These are phyloP conservation scores for Cataglyphis albicans DNA, from an alignment of 2,888 invertebrate genomes.

Conservation along the genomic window DNA sequence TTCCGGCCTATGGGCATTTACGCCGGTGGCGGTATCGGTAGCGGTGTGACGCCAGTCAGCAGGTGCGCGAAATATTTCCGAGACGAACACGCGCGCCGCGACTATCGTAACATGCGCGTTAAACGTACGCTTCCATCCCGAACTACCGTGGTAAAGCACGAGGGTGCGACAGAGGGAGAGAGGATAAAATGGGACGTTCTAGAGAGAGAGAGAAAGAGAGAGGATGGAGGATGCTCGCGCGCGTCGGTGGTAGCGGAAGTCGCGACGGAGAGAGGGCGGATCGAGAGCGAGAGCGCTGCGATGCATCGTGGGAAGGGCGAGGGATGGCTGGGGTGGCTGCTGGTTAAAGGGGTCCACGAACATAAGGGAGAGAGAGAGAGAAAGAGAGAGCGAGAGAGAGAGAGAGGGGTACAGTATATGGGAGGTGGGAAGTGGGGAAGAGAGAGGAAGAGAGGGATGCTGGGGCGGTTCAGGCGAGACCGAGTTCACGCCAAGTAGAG, in stretches of 20 bases:
- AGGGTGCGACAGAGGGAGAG: slow-evolving; percentile 41
- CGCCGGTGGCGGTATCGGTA: slow-evolving; percentile 46
- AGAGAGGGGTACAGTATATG: slow-evolving; percentile 2
- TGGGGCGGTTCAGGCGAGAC: slow-evolving; percentile 79
- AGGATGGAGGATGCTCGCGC: slow-evolving; percentile 14
- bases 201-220: slow-evolving; percentile 42
- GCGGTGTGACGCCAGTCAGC: slow-evolving; percentile 51
- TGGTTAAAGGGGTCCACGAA: slow-evolving; percentile 57
- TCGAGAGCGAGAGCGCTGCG: slow-evolving; percentile 59
- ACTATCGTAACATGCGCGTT: slow-evolving; percentile 81
- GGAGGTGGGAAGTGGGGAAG: slow-evolving; percentile 8
- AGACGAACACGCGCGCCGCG: slow-evolving; percentile 67
- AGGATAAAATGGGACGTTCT: slow-evolving; percentile 31
- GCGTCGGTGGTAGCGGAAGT: slow-evolving; percentile 67
- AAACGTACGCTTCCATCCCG: slow-evolving; percentile 73
- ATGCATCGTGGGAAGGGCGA: slow-evolving; percentile 45
- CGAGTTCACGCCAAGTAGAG: slow-evolving; percentile 82
- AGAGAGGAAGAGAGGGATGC: slow-evolving; percentile 77
- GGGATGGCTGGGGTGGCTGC: slow-evolving; percentile 54
- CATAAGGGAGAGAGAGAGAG: slow-evolving; percentile 31
- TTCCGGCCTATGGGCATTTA: slow-evolving; percentile 19
- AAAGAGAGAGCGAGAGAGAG: slow-evolving; percentile 47
- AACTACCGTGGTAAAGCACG: slow-evolving; percentile 51
- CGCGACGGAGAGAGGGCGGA: slow-evolving; percentile 21
- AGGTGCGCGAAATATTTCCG: slow-evolving; percentile 59